Evolutionary conservation across 37 sponge, comb jelly and placozoan genomes (phyloP).

Genomic region (Chondrilla cf. caribensis): DNA sequence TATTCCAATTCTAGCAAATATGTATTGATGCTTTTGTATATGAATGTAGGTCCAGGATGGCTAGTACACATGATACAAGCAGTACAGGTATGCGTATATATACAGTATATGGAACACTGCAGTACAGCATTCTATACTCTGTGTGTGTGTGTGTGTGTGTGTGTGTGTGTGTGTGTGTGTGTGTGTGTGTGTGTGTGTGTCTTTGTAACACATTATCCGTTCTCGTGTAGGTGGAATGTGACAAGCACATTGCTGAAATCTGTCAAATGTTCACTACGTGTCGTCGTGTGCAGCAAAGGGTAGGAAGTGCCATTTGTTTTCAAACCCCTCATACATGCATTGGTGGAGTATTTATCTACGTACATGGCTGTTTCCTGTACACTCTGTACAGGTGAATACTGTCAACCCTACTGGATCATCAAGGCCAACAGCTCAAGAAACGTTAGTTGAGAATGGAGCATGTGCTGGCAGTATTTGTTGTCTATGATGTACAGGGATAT

Average conservation of each 20-base stretch:
- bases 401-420: slow-evolving; percentile 44
- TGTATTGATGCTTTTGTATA: neutral
- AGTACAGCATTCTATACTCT: neutral
- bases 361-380: neutral
- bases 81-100: neutral
- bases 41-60: slow-evolving; percentile 9
- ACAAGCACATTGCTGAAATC: slow-evolving; percentile 41
- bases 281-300: neutral
- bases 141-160: neutral
- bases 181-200: neutral
- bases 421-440: slow-evolving; percentile 45
- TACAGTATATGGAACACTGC: neutral
- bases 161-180: neutral
- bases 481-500: no score
- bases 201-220: neutral
- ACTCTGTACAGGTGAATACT: slow-evolving; percentile 38
- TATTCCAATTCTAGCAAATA: no score
- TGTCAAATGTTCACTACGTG: neutral
- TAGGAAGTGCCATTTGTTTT: neutral
- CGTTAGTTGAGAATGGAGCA: neutral
- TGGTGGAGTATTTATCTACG: neutral
- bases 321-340: no score
- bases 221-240: slow-evolving; percentile 65
- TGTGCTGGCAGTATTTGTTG: no score
- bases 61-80: slow-evolving; percentile 7